phyloP scores from a whole-genome alignment of 2,888 invertebrate genomes.

The Pyrochroa serraticornis region DNA sequence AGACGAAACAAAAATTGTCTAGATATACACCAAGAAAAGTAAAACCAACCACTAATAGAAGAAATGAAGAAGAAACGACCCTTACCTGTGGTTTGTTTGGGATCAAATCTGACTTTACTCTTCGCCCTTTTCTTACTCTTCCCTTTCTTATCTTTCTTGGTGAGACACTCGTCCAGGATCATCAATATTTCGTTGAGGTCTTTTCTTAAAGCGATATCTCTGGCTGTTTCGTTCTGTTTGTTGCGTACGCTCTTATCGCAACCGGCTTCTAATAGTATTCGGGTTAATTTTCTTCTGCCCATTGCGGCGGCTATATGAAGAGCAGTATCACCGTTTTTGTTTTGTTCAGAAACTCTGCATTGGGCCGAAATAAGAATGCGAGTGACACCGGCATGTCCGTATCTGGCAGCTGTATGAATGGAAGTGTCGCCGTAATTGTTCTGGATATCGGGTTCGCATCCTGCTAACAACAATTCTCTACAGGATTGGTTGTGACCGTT shows the following conservation, averaged over 20 bases:
- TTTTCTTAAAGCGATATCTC: slow-evolving; percentile 88
- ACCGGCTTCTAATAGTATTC: slow-evolving; percentile 87
- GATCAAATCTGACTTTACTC: slow-evolving; percentile 54
- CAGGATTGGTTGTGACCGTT: slow-evolving; percentile 97
- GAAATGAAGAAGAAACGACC: background rate
- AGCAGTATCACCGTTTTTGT: slow-evolving; percentile 95
- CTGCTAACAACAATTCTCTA: slow-evolving; percentile 84
- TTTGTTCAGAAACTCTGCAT: slow-evolving; percentile 82
- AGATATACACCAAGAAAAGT: too few relatives aligned
- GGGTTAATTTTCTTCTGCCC: slow-evolving; percentile 88
- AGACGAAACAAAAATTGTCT: too few relatives aligned
- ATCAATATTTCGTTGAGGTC: slow-evolving; percentile 82
- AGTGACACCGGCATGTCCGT: slow-evolving; percentile 95
- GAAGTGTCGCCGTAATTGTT: slow-evolving; percentile 97
- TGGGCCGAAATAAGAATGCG: slow-evolving; percentile 91
- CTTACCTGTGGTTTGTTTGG: slow-evolving; percentile 37
- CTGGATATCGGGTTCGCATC: slow-evolving; percentile 85
- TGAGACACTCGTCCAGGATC: slow-evolving; percentile 68
- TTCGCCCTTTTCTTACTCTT: slow-evolving; percentile 58
- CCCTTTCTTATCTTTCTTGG: slow-evolving; percentile 53
- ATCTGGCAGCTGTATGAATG: slow-evolving; percentile 91
- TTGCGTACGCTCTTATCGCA: slow-evolving; percentile 75
- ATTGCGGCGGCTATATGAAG: slow-evolving; percentile 94
- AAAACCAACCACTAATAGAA: too few relatives aligned
- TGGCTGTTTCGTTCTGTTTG: slow-evolving; percentile 88